phyloP scores from a whole-genome alignment of 2,797 vertebrate species.

The Acanthurus tractus region DNA sequence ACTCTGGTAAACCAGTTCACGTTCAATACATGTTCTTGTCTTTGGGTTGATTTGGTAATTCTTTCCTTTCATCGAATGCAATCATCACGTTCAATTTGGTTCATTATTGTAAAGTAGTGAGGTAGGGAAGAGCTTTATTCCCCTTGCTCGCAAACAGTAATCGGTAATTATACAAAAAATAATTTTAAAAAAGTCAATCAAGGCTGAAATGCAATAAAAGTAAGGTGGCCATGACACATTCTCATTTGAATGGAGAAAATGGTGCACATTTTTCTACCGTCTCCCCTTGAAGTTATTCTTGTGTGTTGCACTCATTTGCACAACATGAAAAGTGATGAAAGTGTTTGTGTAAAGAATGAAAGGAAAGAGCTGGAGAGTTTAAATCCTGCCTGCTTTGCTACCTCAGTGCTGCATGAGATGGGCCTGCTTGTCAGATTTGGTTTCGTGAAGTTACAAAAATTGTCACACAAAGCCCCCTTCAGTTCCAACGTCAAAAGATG shows the following conservation, averaged over 20 bases:
- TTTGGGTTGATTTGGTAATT: neutral
- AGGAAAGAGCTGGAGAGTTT: conserved; percentile 2
- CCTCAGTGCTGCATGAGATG: neutral
- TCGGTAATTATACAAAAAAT: neutral
- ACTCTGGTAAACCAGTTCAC: neutral
- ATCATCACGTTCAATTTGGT: neutral
- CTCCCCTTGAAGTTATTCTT: conserved; percentile 14
- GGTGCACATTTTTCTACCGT: neutral
- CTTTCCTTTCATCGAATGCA: neutral
- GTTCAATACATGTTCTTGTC: too few relatives aligned
- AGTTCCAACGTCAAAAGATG: neutral
- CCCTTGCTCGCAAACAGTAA: neutral
- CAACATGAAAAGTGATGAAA: conserved; percentile 11
- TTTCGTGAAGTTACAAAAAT: conserved; percentile 7
- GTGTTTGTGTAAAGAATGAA: neutral
- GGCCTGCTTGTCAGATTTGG: conserved; percentile 17
- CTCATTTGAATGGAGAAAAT: neutral
- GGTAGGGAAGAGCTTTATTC: neutral
- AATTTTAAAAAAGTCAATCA: neutral
- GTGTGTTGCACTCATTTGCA: conserved; percentile 5
- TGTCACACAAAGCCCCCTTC: neutral
- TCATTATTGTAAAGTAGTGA: neutral
- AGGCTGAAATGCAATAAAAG: neutral
- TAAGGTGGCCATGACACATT: neutral
- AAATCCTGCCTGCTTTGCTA: conserved; percentile 1